phyloP scores from a whole-genome alignment of 2,888 invertebrate species.

The Cremastinae sp. region DNA sequence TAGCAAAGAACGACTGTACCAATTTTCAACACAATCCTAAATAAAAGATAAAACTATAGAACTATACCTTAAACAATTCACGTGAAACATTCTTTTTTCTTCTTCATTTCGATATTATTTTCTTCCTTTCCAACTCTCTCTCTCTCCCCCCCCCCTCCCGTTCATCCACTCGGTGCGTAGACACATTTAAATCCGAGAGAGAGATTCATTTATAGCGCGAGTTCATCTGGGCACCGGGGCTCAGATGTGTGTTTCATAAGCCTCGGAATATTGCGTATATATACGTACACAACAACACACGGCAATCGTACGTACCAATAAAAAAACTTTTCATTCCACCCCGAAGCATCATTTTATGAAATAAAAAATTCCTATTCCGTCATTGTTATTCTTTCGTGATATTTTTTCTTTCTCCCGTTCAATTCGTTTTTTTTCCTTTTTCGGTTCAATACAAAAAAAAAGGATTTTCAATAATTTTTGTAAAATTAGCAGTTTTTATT shows the following conservation, averaged over 20 bases:
- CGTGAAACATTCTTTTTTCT: too few species aligned
- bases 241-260: slow-evolving; percentile 8
- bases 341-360: background rate
- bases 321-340: background rate
- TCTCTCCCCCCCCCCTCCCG: background rate
- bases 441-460: too few species aligned
- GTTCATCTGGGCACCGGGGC: slow-evolving; percentile 58
- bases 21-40: too few species aligned
- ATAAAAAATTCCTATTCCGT: too few species aligned
- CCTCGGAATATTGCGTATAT: slow-evolving; percentile 33
- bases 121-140: background rate
- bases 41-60: too few species aligned
- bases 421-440: too few species aligned
- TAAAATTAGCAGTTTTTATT: too few species aligned
- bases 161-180: slow-evolving; percentile 48
- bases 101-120: background rate
- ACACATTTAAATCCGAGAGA: slow-evolving; percentile 57
- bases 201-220: slow-evolving; percentile 63
- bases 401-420: too few species aligned
- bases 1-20: too few species aligned
- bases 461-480: too few species aligned
- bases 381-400: too few species aligned
- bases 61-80: too few species aligned
- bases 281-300: background rate
- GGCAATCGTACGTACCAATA: background rate